Base-by-base conservation (phyloP, 2,888 invertebrate species). In the Lepidochrysops patricia region DNA sequence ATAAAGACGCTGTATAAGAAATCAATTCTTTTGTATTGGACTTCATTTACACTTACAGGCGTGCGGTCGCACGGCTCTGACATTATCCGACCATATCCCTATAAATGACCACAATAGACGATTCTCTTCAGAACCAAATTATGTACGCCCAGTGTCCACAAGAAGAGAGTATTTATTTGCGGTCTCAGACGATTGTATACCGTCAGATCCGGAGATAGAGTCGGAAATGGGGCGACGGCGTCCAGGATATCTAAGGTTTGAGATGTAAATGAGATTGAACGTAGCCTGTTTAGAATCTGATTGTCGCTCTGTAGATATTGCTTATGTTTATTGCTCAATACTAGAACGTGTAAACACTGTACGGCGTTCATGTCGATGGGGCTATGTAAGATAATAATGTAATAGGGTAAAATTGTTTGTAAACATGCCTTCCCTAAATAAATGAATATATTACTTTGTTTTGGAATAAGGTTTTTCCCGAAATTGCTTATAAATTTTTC, bases 101-200 rank as follows among this genome's bases (percentile, higher is more conserved):
- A 34, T 60, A 61, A 63, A 60, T 64, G 66, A 66, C 66, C 66
- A 59, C 64, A 63, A 58, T 50, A 62, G 63, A 61, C 63, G 65
- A 61, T 62, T 58, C 61, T 57, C 58, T 60, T 61, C 54, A 58
- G 60, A 34, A 48, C 61, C 66, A 52, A 63, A 66, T 69, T 70
- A 72, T 67, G 69, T 63, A 68, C 67, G 62, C 65, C 63, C 65
- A 62, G 66, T 65, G 61, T 63, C 64, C 63, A 61, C 61, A 57
- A 56, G 57, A 50, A 25, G 59, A 57, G 48, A 62, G 32, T 35
- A 60, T 62, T 49, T 57, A 59, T 57, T 57, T 34, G 23, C 52
- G 43, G 43, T 48, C 56, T 23, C 54, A 62, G 15, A 23, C 61
- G 9, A 63, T 57, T 63, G 12, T 61, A 12, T 12, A 2, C 54